A percentile compares a stretch with the other conserved stretches of the same genome.
Conservation (phyloP, 1,140 invertebrate species). For the Pogonomyrmex californicus region DNA sequence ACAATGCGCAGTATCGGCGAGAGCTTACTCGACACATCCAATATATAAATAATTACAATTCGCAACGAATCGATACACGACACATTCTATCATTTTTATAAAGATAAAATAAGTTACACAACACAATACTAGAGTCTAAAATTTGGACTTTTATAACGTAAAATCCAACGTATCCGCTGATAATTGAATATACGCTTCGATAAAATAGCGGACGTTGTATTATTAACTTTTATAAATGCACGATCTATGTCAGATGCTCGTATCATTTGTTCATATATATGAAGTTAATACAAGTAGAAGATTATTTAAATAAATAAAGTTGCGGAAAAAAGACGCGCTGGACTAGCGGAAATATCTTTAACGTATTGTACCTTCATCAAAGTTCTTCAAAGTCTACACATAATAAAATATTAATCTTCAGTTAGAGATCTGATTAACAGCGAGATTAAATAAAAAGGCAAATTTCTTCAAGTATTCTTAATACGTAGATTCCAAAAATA, state of each 20-base stretch:
- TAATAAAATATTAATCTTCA: not conserved
- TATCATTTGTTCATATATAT: not conserved
- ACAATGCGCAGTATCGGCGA: constrained; percentile 28
- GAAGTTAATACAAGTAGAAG: constrained; percentile 44
- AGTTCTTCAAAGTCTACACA: not conserved
- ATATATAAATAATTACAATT: constrained; percentile 54
- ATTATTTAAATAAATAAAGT: constrained; percentile 52
- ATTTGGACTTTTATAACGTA: constrained; percentile 17
- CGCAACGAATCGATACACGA: not conserved
- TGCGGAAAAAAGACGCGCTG: constrained; percentile 15
- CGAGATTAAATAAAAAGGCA: constrained; percentile 11
- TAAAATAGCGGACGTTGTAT: constrained; percentile 14
- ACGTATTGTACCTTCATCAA: constrained; percentile 25
- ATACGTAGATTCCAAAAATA: constrained; percentile 58
- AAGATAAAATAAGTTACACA: constrained; percentile 40
- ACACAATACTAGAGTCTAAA: constrained; percentile 47
- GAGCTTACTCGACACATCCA: constrained; percentile 31
- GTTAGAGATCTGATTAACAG: constrained; percentile 8
- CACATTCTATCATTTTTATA: not conserved
- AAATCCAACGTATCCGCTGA: not conserved
- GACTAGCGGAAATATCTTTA: constrained; percentile 50
- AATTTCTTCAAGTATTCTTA: constrained; percentile 14
- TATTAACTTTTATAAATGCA: constrained; percentile 40
- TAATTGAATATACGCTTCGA: not conserved
- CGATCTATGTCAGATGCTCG: not conserved